Evolutionary conservation across 2,113 vertebrate genomes (phyloP).

Genomic region (Speoplatyrhinus poulsoni): DNA sequence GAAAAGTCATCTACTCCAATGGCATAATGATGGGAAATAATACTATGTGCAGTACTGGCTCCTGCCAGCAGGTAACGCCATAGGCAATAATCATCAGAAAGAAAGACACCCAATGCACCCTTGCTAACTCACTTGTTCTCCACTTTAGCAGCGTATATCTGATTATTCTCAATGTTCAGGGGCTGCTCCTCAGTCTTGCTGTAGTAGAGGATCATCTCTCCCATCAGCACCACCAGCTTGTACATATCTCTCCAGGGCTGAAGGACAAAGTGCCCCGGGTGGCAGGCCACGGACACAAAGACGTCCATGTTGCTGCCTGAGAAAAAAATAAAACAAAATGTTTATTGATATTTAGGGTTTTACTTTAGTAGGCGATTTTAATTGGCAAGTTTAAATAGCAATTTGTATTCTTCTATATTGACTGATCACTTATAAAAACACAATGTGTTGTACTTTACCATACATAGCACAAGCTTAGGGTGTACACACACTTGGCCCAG

Average conservation of each 20-base stretch:
- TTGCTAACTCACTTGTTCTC: slow-evolving; percentile 86
- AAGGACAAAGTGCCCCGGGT: slow-evolving; percentile 93
- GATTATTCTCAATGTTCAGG: slow-evolving; percentile 82
- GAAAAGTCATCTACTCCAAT: background rate
- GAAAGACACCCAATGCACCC: no score
- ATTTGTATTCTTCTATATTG: no score
- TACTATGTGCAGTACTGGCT: background rate
- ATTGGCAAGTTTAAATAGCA: no score
- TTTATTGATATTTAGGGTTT: background rate
- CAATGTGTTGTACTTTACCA: no score
- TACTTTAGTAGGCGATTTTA: background rate
- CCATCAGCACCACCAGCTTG: slow-evolving; percentile 92
- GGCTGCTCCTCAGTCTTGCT: slow-evolving; percentile 83
- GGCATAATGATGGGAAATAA: background rate
- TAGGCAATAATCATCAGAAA: no score
- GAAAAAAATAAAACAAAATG: background rate
- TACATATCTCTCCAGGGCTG: slow-evolving; percentile 96
- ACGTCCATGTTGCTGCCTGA: slow-evolving; percentile 82
- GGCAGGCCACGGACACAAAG: slow-evolving; percentile 91
- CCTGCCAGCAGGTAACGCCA: no score
- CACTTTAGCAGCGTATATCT: slow-evolving; percentile 93
- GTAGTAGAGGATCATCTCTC: slow-evolving; percentile 96
- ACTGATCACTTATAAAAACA: no score
- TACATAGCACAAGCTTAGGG: no score
- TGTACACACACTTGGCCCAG: no score